phyloP scores from a whole-genome alignment of 2,113 vertebrate genomes.

The Alectura lathami region DNA sequence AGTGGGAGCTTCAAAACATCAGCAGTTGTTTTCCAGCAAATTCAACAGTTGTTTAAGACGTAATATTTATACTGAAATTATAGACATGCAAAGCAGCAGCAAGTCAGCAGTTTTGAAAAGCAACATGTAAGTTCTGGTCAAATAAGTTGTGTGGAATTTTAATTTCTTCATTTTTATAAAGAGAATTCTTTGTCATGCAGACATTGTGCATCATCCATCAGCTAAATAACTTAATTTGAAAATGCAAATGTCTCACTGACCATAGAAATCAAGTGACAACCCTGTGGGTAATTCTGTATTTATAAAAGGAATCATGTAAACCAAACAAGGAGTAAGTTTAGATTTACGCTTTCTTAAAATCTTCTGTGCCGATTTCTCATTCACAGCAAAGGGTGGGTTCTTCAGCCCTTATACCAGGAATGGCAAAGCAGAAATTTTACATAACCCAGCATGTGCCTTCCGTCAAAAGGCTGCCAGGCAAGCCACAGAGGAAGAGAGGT shows the following conservation, averaged over 20 bases:
- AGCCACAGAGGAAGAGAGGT: neutral
- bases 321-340: neutral
- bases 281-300: neutral
- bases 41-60: neutral
- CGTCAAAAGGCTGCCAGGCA: neutral
- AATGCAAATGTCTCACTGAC: neutral
- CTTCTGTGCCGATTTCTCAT: neutral
- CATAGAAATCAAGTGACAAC: neutral
- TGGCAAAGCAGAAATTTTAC: neutral
- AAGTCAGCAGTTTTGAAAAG: neutral
- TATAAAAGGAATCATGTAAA: neutral
- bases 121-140: neutral
- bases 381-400: neutral
- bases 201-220: neutral
- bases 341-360: neutral
- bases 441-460: neutral
- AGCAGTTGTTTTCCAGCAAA: neutral
- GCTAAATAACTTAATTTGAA: neutral
- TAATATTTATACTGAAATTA: neutral
- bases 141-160: neutral
- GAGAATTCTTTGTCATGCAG: neutral
- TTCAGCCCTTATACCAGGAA: neutral
- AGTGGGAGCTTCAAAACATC: neutral
- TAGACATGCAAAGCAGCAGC: neutral
- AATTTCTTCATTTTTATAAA: neutral